These are phyloP conservation scores for Drosophila sproati DNA, from an alignment of 1,140 invertebrate species.

Conservation along the genomic window DNA sequence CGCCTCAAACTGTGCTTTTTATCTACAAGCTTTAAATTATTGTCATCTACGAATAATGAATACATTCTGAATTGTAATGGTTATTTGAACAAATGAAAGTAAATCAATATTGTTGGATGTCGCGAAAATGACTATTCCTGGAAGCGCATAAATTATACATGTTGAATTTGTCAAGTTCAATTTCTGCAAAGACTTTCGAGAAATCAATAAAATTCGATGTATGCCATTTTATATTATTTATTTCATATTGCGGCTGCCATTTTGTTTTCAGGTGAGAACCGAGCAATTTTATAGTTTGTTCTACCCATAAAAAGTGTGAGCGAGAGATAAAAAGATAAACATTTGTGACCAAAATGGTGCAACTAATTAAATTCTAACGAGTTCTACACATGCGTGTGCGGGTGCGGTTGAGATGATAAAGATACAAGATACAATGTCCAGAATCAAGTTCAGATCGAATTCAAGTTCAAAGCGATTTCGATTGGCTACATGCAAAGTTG, in stretches of 20 bases:
- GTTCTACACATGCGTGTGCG: constrained; percentile 22
- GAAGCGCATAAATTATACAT: too few species aligned
- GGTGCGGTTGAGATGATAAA: constrained; percentile 21
- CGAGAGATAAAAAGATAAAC: constrained; percentile 9
- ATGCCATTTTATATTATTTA: neutral
- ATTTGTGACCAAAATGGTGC: constrained; percentile 9
- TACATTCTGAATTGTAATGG: too few species aligned
- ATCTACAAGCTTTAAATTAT: too few species aligned
- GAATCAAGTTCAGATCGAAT: constrained; percentile 43
- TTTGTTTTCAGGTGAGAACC: neutral
- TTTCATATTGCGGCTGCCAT: neutral
- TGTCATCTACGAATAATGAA: too few species aligned
- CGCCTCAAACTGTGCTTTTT: too few species aligned
- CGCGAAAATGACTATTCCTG: too few species aligned
- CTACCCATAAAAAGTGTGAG: neutral
- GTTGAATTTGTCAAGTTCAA: too few species aligned
- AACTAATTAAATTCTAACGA: neutral
- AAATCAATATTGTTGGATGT: too few species aligned
- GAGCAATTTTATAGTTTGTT: too few species aligned
- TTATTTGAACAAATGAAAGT: too few species aligned
- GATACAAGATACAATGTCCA: constrained; percentile 1
- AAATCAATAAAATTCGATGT: neutral
- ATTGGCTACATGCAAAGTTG: constrained; percentile 61
- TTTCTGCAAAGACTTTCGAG: neutral
- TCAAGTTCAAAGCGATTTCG: constrained; percentile 55